Evolutionary conservation across 2,888 invertebrate genomes (phyloP).

Genomic region (Nomada ferruginata): DNA sequence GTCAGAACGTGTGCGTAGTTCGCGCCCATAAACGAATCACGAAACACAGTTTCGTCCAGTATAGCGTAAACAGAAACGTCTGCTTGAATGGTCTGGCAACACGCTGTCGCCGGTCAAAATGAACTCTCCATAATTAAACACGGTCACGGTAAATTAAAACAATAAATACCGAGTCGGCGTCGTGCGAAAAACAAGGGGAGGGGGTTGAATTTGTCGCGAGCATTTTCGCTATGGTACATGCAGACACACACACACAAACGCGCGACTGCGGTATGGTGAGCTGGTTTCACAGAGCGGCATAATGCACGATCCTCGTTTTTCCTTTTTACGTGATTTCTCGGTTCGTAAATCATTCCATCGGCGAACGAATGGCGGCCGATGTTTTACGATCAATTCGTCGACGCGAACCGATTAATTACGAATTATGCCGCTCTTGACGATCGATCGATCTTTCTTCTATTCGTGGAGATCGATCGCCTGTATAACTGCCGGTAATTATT

Average conservation of each 20-base stretch:
- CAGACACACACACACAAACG: background rate
- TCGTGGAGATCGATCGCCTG: constrained; percentile 33
- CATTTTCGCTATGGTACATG: constrained; percentile 19
- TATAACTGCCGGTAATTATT: constrained; percentile 17
- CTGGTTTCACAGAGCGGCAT: constrained; percentile 36
- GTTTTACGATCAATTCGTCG: constrained; percentile 45
- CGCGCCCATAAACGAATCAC: constrained; percentile 22
- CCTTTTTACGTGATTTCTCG: constrained; percentile 45
- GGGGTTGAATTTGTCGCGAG: constrained; percentile 53
- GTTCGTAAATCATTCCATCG: constrained; percentile 49
- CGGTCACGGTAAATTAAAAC: constrained; percentile 81
- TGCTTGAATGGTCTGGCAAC: constrained; percentile 38
- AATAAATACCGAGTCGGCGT: constrained; percentile 76
- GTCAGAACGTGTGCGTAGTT: background rate
- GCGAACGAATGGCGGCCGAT: constrained; percentile 44
- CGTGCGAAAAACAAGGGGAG: constrained; percentile 43
- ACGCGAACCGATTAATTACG: constrained; percentile 45
- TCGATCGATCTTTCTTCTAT: constrained; percentile 34
- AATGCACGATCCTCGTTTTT: constrained; percentile 57
- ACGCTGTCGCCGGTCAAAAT: constrained; percentile 69
- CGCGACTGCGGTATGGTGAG: background rate
- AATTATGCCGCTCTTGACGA: constrained; percentile 40
- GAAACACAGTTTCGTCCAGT: constrained; percentile 21
- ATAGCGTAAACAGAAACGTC: constrained; percentile 56
- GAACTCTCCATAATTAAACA: constrained; percentile 83